Evolutionary conservation across 2,797 vertebrate genomes (phyloP), one percentile per base, ranked within the genome.

Genomic region (Coregonus ussuriensis): DNA sequence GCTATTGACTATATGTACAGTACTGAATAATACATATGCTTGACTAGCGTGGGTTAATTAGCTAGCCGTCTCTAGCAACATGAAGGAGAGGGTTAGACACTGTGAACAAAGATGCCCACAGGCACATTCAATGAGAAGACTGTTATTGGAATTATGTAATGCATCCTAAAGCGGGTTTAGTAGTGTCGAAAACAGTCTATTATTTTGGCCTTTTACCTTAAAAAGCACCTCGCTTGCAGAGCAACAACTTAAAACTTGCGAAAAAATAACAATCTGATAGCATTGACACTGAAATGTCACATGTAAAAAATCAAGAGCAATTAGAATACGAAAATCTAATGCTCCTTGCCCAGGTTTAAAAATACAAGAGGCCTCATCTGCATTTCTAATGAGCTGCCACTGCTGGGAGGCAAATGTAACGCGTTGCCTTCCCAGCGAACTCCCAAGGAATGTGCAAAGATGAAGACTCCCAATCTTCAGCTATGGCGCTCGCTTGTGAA

Each of bases 391-490:
- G 41, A 86, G 85, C 75, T 86, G 82, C 74, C 69, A 74, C 56
- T 74, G 86, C 84, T 89, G 15, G 69, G 73, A 74, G 11, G 62
- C 7, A 65, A 76, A 71, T 68, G 66, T 18, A 66, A 74, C 9
- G 9, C 2, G 9, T 47, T 29, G 13, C 75, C 31, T 71, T 82
- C 88, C 81, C 88, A 88, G 81, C 41, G 85, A 78, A 74, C 59
- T 72, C 79, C 77, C 31, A 63, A 85, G 82, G 83, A 90, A 88
- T 87, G 83, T 83, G 41, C 41, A 47, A 87, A 89, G 89, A 85
- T 83, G 87, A 81, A 72, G 18, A 76, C 79, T 79, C 81, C 75
- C 79, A 47, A 47, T 47, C 9, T 47, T 25, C 51, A 41, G 63
- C 21, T 25, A 18, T 65, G 81, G 74, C 63, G 35, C 1, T 52